Evolutionary conservation across 2,797 vertebrate species (phyloP).

Genomic region (Acrocephalus scirpaceus): DNA sequence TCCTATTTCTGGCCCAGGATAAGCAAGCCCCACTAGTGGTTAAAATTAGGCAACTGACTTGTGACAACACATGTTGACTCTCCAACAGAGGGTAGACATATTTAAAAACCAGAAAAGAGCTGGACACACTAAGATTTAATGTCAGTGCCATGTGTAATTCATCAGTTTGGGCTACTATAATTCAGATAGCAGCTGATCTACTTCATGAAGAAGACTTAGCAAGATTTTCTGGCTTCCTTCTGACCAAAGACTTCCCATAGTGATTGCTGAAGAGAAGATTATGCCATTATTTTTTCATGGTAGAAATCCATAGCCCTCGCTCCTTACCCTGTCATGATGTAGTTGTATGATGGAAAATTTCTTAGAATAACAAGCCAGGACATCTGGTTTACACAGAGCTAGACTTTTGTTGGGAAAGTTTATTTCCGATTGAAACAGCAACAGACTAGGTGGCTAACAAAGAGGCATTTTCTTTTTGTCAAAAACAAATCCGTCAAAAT

Average conservation of each 20-base stretch:
- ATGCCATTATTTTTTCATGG: background rate
- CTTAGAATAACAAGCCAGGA: background rate
- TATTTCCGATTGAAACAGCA: background rate
- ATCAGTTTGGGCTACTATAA: conserved; percentile 55
- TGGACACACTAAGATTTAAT: conserved; percentile 39
- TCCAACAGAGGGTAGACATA: conserved; percentile 76
- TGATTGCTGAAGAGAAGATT: background rate
- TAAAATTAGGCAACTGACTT: conserved; percentile 84
- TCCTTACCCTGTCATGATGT: background rate
- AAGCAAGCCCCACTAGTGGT: conserved; percentile 75
- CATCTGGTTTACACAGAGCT: background rate
- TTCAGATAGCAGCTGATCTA: conserved; percentile 52
- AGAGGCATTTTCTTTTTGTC: background rate
- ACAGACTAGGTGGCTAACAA: background rate
- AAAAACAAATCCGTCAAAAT: background rate
- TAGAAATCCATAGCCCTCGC: background rate
- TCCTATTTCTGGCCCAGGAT: conserved; percentile 84
- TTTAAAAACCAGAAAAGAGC: conserved; percentile 67
- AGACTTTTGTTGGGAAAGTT: background rate
- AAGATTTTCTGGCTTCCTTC: conserved; percentile 11
- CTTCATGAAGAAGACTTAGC: conserved; percentile 22
- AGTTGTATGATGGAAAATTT: background rate
- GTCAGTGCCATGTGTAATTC: conserved; percentile 68
- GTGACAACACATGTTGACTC: conserved; percentile 77
- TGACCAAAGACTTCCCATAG: background rate